Evolutionary conservation across 2,797 vertebrate species (phyloP), one percentile per base, ranked within the genome.

Genomic region (Hypotaenidia okinawae): DNA sequence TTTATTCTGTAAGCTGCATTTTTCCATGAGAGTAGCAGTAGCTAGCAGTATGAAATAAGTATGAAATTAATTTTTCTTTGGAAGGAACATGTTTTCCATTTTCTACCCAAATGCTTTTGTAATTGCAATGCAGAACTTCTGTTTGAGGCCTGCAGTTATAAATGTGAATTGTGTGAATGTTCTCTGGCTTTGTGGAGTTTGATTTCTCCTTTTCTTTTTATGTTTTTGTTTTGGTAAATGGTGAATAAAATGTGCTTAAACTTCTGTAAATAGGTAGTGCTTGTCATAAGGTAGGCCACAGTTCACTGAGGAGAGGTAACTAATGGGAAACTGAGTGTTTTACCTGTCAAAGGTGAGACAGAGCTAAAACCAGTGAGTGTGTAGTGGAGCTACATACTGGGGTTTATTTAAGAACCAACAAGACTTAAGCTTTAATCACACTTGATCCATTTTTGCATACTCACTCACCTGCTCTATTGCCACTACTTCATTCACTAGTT

Each of bases 401-500:
- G 9, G 25, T 87, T 94, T 59, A 7, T 47, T 88, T 51, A 54
- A 45, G 41, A 89, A 66, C 33, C 28, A 39, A 2, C 11, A 68
- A 10, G n/a, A 39, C 18, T 21, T 13, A 33, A 33, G n/a, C 23
- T 79, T 84, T 89, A 62, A 25, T 57, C 13, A 1, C 39, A 15
- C 14, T 16, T 10, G 24, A 8, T 83, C 33, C 2, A 11, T 62
- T 49, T 49, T 68, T 55, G 49, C 16, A 4, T 49, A 2, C 25
- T 57, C n/a, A 1, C 32, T 69, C 27, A 10, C 16, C 55, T 27
- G 13, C 69, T 78, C n/a, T 75, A 43, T 39, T 59, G 13, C 35
- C 43, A 32, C 68, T 24, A 2, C 24, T 21, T 0, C 14, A 0
- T 62, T 55, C 9, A 0, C 10, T 51, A 37, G 51, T 9, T 55